A percentile compares a stretch with the other conserved stretches of the same genome.
phyloP scores from a whole-genome alignment of 1,140 invertebrate genomes.

The Bilobella aurantiaca region DNA sequence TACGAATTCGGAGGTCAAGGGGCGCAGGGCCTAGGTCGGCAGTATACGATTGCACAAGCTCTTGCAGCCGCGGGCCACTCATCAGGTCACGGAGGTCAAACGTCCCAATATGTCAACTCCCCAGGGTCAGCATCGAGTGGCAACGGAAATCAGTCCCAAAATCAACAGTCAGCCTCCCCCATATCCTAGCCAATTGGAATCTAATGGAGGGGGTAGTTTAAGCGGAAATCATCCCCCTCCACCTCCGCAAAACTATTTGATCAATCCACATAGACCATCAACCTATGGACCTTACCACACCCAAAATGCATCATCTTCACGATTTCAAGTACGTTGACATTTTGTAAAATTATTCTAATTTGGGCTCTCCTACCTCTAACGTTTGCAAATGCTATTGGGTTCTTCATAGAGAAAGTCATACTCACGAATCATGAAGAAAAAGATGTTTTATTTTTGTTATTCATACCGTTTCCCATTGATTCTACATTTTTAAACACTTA shows the following conservation, averaged over 20 bases:
- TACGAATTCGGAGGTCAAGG: not conserved
- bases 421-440: no score
- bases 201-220: not conserved
- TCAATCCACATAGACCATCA: not conserved
- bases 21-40: not conserved
- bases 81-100: not conserved
- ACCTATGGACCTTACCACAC: not conserved
- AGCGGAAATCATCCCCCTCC: not conserved
- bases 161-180: slow-evolving; percentile 5
- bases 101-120: not conserved
- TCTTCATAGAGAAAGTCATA: not conserved
- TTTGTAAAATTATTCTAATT: not conserved
- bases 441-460: no score
- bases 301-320: not conserved
- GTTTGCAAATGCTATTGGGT: no score
- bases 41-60: not conserved
- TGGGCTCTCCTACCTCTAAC: not conserved
- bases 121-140: not conserved
- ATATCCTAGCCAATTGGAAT: not conserved
- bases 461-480: no score
- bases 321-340: not conserved
- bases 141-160: not conserved
- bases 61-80: not conserved
- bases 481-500: no score
- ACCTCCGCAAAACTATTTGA: not conserved